Conservation (phyloP, 1,140 invertebrate species). For the Drosophila persimilis region DNA sequence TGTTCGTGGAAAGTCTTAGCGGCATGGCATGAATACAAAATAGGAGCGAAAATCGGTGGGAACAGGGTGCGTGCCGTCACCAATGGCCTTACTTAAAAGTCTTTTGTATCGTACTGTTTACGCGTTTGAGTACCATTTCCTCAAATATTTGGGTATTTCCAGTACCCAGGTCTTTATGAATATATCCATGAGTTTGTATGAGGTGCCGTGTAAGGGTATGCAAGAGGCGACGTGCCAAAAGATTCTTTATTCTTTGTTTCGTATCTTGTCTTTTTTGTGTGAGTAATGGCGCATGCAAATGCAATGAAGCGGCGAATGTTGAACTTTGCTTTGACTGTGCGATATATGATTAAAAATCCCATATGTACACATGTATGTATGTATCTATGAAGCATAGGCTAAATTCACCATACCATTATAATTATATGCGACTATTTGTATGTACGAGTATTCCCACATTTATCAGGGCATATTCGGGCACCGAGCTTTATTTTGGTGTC, state of each 20-base stretch:
- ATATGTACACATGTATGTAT: conserved; percentile 5
- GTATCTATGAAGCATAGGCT: background rate
- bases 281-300: conserved; percentile 65
- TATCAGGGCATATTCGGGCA: conserved; percentile 8
- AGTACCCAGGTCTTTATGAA: background rate
- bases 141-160: too few species aligned
- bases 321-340: conserved; percentile 47
- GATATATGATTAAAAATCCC: conserved; percentile 28
- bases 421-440: conserved; percentile 4
- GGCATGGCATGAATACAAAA: conserved; percentile 25
- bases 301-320: conserved; percentile 52
- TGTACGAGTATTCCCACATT: conserved; percentile 5
- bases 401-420: conserved; percentile 10
- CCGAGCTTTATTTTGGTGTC: background rate
- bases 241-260: conserved; percentile 11
- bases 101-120: conserved; percentile 1
- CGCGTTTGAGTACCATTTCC: too few species aligned
- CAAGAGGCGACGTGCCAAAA: background rate
- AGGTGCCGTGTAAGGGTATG: conserved; percentile 12
- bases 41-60: conserved; percentile 9
- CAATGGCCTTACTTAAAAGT: conserved; percentile 30
- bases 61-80: conserved; percentile 48
- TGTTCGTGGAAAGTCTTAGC: conserved; percentile 22
- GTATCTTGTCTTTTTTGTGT: conserved; percentile 27
- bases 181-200: background rate